phyloP scores from a whole-genome alignment of 2,797 vertebrate genomes.

The Gymnopithys bicolor region DNA sequence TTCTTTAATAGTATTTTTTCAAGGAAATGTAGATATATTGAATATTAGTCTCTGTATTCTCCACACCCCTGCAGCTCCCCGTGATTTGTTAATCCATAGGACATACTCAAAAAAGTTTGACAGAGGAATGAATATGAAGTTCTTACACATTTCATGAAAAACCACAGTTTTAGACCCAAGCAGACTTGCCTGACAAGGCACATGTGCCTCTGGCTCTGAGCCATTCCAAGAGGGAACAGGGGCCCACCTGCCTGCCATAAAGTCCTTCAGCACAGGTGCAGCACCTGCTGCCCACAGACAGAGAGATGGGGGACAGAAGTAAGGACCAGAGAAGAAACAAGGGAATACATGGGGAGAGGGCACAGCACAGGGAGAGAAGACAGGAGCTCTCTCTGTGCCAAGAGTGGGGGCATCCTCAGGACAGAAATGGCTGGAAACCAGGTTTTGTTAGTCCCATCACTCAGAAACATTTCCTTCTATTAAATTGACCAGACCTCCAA shows the following conservation, averaged over 20 bases:
- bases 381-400: not conserved
- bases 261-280: not conserved
- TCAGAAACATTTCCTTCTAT: not conserved
- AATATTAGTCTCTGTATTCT: not conserved
- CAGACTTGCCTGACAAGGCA: not conserved
- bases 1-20: conserved; percentile 2
- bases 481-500: not conserved
- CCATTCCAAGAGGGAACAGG: not conserved
- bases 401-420: rapidly evolving
- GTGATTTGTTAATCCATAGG: not conserved
- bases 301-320: rapidly evolving
- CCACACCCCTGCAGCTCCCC: not conserved
- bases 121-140: not conserved
- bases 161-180: not conserved
- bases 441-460: not conserved
- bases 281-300: not conserved
- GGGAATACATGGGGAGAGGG: rapidly evolving
- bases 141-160: not conserved
- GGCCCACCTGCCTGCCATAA: not conserved
- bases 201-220: not conserved
- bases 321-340: not conserved
- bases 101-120: not conserved
- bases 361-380: not conserved
- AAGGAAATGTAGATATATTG: not conserved
- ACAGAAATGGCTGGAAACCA: not conserved